These are phyloP conservation scores for Amblyopsis hoosieri DNA, from an alignment of 2,797 vertebrate genomes.

Conservation along the genomic window DNA sequence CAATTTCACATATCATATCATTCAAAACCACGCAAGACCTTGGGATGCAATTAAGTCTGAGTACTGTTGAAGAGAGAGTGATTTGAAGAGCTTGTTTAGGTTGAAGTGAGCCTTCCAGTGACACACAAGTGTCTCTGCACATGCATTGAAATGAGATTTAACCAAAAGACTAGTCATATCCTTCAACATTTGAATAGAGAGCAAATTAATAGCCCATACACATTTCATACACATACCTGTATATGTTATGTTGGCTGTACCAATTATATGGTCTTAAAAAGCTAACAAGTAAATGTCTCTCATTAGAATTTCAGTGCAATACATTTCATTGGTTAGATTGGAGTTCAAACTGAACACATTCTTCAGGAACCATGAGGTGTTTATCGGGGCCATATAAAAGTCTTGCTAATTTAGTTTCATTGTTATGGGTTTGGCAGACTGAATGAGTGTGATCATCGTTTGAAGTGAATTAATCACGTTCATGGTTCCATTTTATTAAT, in stretches of 20 bases:
- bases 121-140: constrained; percentile 9
- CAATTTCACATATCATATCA: constrained; percentile 27
- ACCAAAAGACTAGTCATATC: constrained; percentile 35
- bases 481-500: too few relatives aligned
- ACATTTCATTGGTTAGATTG: neutral
- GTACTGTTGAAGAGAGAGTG: constrained; percentile 11
- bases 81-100: constrained; percentile 17
- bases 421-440: too few relatives aligned
- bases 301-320: neutral
- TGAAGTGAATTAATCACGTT: too few relatives aligned
- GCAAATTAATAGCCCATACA: too few relatives aligned
- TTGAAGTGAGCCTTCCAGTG: constrained; percentile 19
- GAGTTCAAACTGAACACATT: too few relatives aligned
- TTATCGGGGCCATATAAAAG: too few relatives aligned
- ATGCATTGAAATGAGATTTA: constrained; percentile 24
- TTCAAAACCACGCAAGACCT: constrained; percentile 15
- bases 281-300: neutral
- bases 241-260: neutral
- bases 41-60: constrained; percentile 29
- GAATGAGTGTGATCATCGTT: too few relatives aligned
- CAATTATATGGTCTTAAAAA: neutral
- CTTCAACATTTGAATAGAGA: neutral
- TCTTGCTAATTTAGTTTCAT: too few relatives aligned
- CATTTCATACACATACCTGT: too few relatives aligned
- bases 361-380: too few relatives aligned